Base-by-base conservation (phyloP, 2,888 invertebrate species). In the Clivina fossor region DNA sequence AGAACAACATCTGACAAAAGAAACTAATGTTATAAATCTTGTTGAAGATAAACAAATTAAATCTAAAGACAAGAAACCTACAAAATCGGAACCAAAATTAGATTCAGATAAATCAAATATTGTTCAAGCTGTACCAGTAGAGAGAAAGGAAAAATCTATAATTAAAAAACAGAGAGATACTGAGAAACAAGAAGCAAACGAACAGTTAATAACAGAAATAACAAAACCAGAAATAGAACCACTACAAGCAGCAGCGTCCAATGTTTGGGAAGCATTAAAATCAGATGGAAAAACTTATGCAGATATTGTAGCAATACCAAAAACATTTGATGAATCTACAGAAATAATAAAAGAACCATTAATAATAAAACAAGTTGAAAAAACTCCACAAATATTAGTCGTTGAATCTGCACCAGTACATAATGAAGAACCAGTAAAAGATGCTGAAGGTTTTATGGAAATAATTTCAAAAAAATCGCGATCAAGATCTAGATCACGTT, bases 181-280 rank as follows among this genome's bases (percentile, higher is more conserved):
- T 33, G 33, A 33, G n/a, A 33, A 24, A 24, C 26, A 4, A 24
- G 9, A 9, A 7, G 26, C 4, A 24, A 24, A 4, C 26, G 26
- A 24, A n/a, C n/a, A n/a, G n/a, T n/a, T n/a, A n/a, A n/a, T n/a
- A n/a, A n/a, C 38, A 38, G 18, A 18, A 38, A 38, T 15, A 38
- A 38, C 5, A 5, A 8, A 24, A 24, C n/a, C n/a, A n/a, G 38
- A 4, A 2, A 38, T 16, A 38, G 38, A 38, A 38, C 3, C 15
- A 1, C 18, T 18, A 38, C 16, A 15, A 1, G 13, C 43, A 11
- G 4, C 22, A 4, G 13, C 13, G 8, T 26, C 43, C 1, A 43
- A 43, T 15, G 26, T 43, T 7, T 46, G 46, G 46, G 46, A 46
- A 32, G n/a, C 30, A 9, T 4, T 46, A 32, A 46, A 46, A 30